Conservation (phyloP, 2,113 vertebrate species). For the Ornithorhynchus anatinus region DNA sequence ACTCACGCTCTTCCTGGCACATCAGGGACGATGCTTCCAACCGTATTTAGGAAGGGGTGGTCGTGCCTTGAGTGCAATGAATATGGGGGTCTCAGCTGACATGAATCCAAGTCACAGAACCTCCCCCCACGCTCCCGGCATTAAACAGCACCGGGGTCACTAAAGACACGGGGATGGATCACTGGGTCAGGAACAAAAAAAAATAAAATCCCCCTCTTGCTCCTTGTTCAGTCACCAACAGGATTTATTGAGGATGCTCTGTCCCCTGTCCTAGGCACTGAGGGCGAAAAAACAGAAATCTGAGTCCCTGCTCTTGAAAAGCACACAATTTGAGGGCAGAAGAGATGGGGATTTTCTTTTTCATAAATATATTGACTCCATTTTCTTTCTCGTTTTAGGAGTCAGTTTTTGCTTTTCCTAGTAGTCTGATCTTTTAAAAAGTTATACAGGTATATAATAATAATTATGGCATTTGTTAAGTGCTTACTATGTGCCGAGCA, state of each 20-base stretch:
- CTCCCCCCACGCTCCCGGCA: neutral
- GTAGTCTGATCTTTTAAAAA: no score
- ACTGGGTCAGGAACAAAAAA: no score
- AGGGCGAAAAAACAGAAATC: no score
- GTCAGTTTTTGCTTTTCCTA: no score
- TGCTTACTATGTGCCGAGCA: no score
- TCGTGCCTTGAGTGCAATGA: neutral
- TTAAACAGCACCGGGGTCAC: neutral
- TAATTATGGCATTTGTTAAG: no score
- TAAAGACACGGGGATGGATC: neutral
- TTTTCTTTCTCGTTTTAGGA: no score
- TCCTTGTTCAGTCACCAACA: neutral
- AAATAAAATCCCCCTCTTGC: neutral
- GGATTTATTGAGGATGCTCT: no score
- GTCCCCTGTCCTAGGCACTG: neutral
- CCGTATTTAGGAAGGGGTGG: neutral
- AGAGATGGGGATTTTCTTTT: neutral
- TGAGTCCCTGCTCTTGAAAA: neutral
- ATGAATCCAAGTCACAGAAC: neutral
- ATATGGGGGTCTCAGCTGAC: neutral
- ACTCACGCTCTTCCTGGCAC: neutral
- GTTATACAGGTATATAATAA: no score
- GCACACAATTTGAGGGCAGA: neutral
- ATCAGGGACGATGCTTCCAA: neutral
- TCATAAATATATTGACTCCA: neutral